Conservation (phyloP, 1,140 invertebrate species). For the Meloidogyne exigua region DNA sequence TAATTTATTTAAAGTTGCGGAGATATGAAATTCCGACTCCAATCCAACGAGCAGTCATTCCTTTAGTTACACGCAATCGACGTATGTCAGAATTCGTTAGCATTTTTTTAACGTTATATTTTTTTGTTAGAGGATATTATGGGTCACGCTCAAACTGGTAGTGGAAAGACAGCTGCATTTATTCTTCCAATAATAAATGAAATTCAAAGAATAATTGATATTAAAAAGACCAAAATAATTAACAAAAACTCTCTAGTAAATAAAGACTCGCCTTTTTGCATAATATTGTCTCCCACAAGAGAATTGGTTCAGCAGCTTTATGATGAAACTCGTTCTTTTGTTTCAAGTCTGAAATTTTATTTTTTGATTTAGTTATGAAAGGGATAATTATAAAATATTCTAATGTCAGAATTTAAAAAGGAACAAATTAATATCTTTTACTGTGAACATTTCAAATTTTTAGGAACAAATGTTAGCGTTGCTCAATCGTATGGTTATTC, state of each 20-base stretch:
- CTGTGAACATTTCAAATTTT: background rate
- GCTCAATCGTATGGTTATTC: conserved; percentile 24
- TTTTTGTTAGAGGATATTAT: conserved; percentile 23
- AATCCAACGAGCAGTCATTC: conserved; percentile 24
- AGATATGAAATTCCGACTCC: conserved; percentile 24
- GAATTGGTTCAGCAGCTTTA: conserved; percentile 19
- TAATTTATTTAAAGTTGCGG: conserved; percentile 8
- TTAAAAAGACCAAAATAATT: background rate
- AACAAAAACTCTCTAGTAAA: background rate
- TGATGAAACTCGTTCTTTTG: conserved; percentile 19
- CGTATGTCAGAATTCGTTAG: background rate
- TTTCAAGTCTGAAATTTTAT: background rate
- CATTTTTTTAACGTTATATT: background rate
- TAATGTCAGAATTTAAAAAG: too few species aligned
- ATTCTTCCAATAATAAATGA: conserved; percentile 34
- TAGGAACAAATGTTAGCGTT: conserved; percentile 29
- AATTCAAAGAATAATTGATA: conserved; percentile 13
- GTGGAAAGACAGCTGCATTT: conserved; percentile 39
- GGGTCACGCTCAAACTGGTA: conserved; percentile 35
- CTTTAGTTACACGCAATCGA: background rate
- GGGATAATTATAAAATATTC: too few species aligned
- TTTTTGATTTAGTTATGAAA: background rate
- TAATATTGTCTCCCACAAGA: conserved; percentile 16
- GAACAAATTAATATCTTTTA: too few species aligned
- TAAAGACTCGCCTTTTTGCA: conserved; percentile 9